phyloP scores from a whole-genome alignment of 2,888 invertebrate genomes.

The Trichogramma dendrolimi region DNA sequence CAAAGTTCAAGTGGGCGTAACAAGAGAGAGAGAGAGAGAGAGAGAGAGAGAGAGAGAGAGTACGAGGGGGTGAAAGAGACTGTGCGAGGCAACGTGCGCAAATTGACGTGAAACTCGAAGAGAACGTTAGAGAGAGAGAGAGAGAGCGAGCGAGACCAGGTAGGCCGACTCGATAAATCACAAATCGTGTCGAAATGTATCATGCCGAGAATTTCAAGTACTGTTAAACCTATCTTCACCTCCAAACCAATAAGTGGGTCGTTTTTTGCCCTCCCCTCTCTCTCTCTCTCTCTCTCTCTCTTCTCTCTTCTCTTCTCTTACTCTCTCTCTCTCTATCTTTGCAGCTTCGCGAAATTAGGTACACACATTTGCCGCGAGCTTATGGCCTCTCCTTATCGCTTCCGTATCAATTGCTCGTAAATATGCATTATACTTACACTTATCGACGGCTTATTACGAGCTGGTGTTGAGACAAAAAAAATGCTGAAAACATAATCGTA shows the following conservation, averaged over 20 bases:
- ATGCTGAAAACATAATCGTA: not conserved
- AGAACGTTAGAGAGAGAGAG: not conserved
- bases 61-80: not conserved
- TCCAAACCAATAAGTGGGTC: too few species aligned
- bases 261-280: too few species aligned
- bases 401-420: too few species aligned
- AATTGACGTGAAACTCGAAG: slow-evolving; percentile 23
- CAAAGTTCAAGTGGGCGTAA: not conserved
- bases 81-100: slow-evolving; percentile 22
- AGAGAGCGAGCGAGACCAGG: not conserved
- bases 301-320: too few species aligned
- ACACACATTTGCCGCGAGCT: too few species aligned
- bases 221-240: too few species aligned
- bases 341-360: not conserved
- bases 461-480: too few species aligned
- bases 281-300: too few species aligned
- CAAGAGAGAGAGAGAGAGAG: not conserved
- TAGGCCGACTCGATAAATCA: slow-evolving; percentile 22
- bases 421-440: too few species aligned
- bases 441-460: too few species aligned
- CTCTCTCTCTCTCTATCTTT: too few species aligned
- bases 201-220: not conserved
- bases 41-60: not conserved
- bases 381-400: too few species aligned
- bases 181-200: slow-evolving; percentile 9